Evolutionary conservation across 2,888 invertebrate genomes (phyloP), one percentile per base, ranked within the genome.

Genomic region (Kryphioiulus occultus): DNA sequence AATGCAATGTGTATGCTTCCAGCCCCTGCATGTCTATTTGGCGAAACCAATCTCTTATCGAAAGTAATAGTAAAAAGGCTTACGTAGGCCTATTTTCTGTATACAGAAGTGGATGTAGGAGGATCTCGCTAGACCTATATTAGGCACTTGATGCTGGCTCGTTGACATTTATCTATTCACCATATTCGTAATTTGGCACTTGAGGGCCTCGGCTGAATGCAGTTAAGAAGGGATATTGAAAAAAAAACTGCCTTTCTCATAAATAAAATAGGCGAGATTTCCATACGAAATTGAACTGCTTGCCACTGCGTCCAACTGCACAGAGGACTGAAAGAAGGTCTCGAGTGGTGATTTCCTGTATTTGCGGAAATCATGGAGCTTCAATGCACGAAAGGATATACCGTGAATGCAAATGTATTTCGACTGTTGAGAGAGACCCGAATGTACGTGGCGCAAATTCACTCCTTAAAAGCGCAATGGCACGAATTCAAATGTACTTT

Each of bases 141-240:
- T 68, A 68, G 68, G 68, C 68, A 68, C 68, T 68, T 68, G 68
- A 68, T 26, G 68, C 26, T 68, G 68, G 68, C 68, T 68, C 10
- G 68, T 68, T 68, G 68, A 68, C 68, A 68, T 68, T 68, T 68
- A 68, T 68, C 68, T 68, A 68, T 68, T 68, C 68, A 68, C 68
- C 68, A 68, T 68, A 68, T 68, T 68, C 68, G 26, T 68, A 68
- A 68, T 68, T 68, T 68, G 68, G 68, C 68, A 68, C 68, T 68
- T 68, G 68, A 68, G 68, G 68, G 26, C 68, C 68, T n/a, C n/a
- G n/a, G 68, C 26, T 68, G 68, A 68, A 68, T 68, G 68, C 68
- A 68, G 68, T 68, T 68, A 68, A 68, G 68, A n/a, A 68, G 68
- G 68, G 68, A 26, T 68, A 68, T 68, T 68, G 68, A 68, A 68